These are phyloP conservation scores for Notarius quadriscutis DNA, from an alignment of 2,113 vertebrate species.

Conservation along the genomic window DNA sequence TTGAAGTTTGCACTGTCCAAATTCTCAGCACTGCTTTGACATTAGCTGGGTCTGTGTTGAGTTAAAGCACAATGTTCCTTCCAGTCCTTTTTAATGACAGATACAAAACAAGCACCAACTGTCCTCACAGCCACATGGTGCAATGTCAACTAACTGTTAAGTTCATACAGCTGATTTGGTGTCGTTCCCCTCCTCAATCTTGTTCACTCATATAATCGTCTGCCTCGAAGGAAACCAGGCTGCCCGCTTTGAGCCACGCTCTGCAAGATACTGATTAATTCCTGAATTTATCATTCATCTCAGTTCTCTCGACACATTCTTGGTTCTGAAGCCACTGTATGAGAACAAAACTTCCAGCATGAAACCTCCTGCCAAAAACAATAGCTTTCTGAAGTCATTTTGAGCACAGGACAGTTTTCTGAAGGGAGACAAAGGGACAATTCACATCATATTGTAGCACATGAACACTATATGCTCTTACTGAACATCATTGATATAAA, in stretches of 20 bases:
- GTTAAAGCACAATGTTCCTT: conserved; percentile 45
- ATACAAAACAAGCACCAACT: conserved; percentile 50
- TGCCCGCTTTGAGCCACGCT: conserved; percentile 36
- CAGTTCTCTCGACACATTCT: conserved; percentile 28
- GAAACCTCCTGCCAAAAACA: conserved; percentile 19
- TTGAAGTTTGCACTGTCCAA: neutral
- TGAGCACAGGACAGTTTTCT: neutral
- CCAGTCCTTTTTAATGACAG: conserved; percentile 48
- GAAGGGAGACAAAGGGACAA: conserved; percentile 6
- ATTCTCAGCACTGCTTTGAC: neutral
- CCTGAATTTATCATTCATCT: conserved; percentile 23
- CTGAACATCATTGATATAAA: neutral
- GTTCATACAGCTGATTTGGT: conserved; percentile 68
- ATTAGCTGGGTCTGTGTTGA: conserved; percentile 54
- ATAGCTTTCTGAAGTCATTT: conserved; percentile 23
- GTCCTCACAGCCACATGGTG: conserved; percentile 59
- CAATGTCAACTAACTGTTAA: conserved; percentile 62
- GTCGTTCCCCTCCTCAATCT: conserved; percentile 60
- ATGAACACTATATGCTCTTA: neutral
- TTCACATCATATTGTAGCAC: neutral
- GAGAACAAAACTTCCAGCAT: conserved; percentile 20
- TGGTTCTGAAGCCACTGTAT: conserved; percentile 40
- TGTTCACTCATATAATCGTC: conserved; percentile 68
- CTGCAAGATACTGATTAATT: conserved; percentile 55
- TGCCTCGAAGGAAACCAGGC: conserved; percentile 32